Evolutionary conservation across 1,140 invertebrate genomes (phyloP).

Genomic region (Lordiphosa clarofinis): DNA sequence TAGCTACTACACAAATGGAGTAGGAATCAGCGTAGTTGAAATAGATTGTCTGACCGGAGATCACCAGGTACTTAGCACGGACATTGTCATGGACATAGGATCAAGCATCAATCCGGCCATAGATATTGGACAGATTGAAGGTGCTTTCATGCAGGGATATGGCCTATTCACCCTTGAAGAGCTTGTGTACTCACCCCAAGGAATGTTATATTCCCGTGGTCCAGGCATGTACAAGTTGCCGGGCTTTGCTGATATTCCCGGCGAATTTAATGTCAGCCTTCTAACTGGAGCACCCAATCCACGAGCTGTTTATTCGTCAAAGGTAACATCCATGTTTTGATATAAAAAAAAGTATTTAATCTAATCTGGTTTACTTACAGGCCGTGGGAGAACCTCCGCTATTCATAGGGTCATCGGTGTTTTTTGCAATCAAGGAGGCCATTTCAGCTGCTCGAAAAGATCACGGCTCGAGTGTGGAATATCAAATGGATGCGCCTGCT

Average conservation of each 20-base stretch:
- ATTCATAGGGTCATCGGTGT: conserved; percentile 91
- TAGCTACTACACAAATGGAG: conserved; percentile 91
- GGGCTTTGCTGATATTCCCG: conserved; percentile 93
- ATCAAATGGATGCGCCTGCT: conserved; percentile 91
- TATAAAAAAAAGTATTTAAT: neutral
- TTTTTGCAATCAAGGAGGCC: conserved; percentile 95
- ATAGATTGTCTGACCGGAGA: conserved; percentile 94
- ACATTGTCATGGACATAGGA: conserved; percentile 97
- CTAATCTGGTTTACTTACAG: conserved; percentile 60
- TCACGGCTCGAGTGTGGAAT: conserved; percentile 82
- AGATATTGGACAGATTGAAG: conserved; percentile 97
- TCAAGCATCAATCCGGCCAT: conserved; percentile 96
- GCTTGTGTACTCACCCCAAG: conserved; percentile 90
- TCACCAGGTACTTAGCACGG: conserved; percentile 90
- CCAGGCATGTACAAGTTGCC: conserved; percentile 96
- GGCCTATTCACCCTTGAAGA: conserved; percentile 95
- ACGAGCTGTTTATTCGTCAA: conserved; percentile 95
- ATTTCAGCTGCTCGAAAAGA: conserved; percentile 89
- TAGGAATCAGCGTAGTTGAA: conserved; percentile 90
- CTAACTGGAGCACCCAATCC: conserved; percentile 93
- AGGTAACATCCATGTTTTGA: conserved; percentile 82
- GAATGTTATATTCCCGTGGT: conserved; percentile 89
- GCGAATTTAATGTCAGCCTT: conserved; percentile 95
- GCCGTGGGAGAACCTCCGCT: conserved; percentile 97
- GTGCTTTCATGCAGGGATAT: conserved; percentile 95